Base-by-base conservation (phyloP, 1,140 invertebrate species). In the Asbolus verrucosus region DNA sequence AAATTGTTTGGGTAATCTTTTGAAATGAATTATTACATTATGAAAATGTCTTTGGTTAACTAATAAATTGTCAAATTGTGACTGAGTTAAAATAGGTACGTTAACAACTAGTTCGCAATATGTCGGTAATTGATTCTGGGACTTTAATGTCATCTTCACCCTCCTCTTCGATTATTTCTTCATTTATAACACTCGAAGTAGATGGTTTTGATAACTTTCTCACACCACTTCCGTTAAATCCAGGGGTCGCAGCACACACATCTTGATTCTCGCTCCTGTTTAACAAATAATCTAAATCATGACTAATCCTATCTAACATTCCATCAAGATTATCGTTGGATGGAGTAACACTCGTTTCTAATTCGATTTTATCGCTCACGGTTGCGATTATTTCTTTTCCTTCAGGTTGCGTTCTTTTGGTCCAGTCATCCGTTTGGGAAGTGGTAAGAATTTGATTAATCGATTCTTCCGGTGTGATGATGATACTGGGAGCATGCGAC, bases 261-360 rank as follows among this genome's bases (percentile, higher is more conserved):
- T 36, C 19, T 8, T 65, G 50, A 16, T 69, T 70, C 1, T 72
- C 75, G 8, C 63, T 73, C 46, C 71, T 71, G 38, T 80, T 79
- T 39, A 80, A 70, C 61, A 80, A 68, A 67, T 79, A 80, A 46
- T 80, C 77, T 6, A 80, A 65, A 73, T 80, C 79, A 19, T 79
- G 79, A 18, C 75, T 75, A 39, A 80, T 80, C 65, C 77, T 77
- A 60, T 78, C 76, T 67, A 80, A 70, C 68, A 80, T 78, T 1
- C 76, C 78, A 61, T 79, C 78, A 8, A 80, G 65, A 60, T 77
- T 77, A 65, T 79, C 77, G 1, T 30, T 33, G 31, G 21, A 0
- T 2, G 8, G 6, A 13, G 6, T 41, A 6, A 5, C 8, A n/a
- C n/a, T n/a, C n/a, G n/a, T n/a, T n/a, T 41, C 39, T 21, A 13